Conservation (phyloP, 2,888 invertebrate species). For the Nudaria mundana region DNA sequence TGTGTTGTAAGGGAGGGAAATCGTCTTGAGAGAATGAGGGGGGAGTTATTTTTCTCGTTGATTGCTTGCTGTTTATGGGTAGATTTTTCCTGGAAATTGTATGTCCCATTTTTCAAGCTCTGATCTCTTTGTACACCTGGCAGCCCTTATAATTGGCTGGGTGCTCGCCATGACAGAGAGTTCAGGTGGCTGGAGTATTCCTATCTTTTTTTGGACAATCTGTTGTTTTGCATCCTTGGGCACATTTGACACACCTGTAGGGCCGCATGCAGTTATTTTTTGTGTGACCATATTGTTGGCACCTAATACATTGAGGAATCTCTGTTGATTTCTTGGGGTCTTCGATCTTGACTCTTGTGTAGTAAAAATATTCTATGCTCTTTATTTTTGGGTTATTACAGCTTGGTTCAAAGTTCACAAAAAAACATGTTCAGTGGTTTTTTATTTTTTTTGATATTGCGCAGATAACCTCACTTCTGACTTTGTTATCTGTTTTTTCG, state of each 20-base stretch:
- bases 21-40: no score
- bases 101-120: no score
- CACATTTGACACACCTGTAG: conserved; percentile 5
- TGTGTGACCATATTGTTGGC: conserved; percentile 4
- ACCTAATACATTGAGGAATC: not conserved
- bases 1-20: not conserved
- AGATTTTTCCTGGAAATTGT: no score
- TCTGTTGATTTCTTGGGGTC: not conserved
- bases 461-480: no score
- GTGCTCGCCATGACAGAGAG: conserved; percentile 1
- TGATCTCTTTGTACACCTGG: conserved; percentile 8
- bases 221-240: not conserved
- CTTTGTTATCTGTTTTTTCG: no score
- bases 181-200: conserved; percentile 3
- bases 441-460: no score
- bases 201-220: not conserved
- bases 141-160: conserved; percentile 15
- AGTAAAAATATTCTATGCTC: no score
- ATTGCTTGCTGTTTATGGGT: no score
- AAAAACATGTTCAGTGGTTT: no score
- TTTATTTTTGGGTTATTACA: no score
- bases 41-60: no score
- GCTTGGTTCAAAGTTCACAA: no score
- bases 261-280: conserved; percentile 7
- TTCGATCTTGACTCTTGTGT: not conserved